A percentile compares a stretch with the other conserved stretches of the same genome.
phyloP scores from a whole-genome alignment of 2,888 invertebrate genomes.

The Aleiodes testaceus region DNA sequence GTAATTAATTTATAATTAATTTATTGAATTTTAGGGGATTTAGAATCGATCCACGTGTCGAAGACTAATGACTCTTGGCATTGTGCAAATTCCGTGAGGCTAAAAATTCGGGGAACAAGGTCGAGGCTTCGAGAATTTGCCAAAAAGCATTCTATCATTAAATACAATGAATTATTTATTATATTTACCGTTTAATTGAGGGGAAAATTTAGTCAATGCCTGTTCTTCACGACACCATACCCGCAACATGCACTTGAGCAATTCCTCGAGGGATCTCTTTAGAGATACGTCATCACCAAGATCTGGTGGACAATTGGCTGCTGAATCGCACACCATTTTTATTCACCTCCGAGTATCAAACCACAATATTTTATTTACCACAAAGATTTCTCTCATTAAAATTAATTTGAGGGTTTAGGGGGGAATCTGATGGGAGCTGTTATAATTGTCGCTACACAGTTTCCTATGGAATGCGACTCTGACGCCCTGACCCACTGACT shows the following conservation, averaged over 20 bases:
- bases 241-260: constrained; percentile 86
- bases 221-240: constrained; percentile 87
- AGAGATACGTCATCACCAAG: constrained; percentile 73
- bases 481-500: constrained; percentile 72
- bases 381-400: not conserved
- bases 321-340: constrained; percentile 69
- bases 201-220: constrained; percentile 79
- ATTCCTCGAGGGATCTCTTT: constrained; percentile 82
- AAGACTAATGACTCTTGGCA: constrained; percentile 24
- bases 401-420: not conserved
- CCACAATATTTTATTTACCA: not conserved
- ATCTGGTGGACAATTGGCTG: constrained; percentile 63
- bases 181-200: constrained; percentile 70
- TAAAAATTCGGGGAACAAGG: constrained; percentile 30
- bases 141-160: constrained; percentile 15
- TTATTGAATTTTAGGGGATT: no score
- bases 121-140: constrained; percentile 38
- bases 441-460: constrained; percentile 52
- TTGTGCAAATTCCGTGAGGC: not conserved
- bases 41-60: constrained; percentile 4
- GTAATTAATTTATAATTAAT: no score
- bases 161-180: constrained; percentile 37
- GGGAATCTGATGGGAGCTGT: constrained; percentile 34
- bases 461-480: constrained; percentile 68
- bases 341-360: not conserved